A percentile compares a stretch with the other conserved stretches of the same genome.
These are phyloP conservation scores for Caenorhabditis drosophilae DNA, from an alignment of 2,888 invertebrate genomes.

Conservation along the genomic window DNA sequence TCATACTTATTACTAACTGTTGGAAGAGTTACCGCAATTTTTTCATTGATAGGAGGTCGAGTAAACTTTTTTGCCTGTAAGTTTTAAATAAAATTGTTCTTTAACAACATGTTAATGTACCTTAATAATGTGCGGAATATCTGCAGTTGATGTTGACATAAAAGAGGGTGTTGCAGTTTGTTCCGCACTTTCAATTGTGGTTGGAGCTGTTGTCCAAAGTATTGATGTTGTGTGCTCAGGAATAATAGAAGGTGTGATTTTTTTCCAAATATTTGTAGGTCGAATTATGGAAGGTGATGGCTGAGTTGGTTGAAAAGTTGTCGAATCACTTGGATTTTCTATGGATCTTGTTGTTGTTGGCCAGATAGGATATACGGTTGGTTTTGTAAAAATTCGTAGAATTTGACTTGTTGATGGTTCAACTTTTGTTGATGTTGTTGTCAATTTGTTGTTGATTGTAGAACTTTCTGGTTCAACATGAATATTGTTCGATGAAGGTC, in stretches of 20 bases:
- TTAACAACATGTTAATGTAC: conserved; percentile 10
- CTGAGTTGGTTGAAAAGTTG: no score
- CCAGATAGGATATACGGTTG: conserved; percentile 37
- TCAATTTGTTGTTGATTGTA: no score
- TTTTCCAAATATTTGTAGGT: conserved; percentile 27
- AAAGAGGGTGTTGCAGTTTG: conserved; percentile 4
- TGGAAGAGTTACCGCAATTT: conserved; percentile 28
- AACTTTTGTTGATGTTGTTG: conserved; percentile 14
- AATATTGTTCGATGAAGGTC: no score
- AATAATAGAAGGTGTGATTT: conserved; percentile 26
- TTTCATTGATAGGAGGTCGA: conserved; percentile 33
- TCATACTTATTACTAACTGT: conserved; percentile 28
- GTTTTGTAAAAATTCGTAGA: conserved; percentile 19
- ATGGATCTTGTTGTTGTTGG: conserved; percentile 27
- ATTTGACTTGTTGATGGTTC: conserved; percentile 8
- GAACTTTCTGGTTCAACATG: no score
- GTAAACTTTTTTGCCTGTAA: conserved; percentile 40
- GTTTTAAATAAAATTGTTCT: conserved; percentile 1
- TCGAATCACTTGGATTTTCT: neutral
- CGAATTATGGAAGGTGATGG: conserved; percentile 17
- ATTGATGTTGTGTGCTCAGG: conserved; percentile 28
- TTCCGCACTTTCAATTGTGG: conserved; percentile 6
- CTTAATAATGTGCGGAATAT: conserved; percentile 32
- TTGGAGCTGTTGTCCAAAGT: conserved; percentile 16
- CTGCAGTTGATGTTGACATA: conserved; percentile 14